Base-by-base conservation (phyloP, 2,113 vertebrate species). In the Isurus oxyrinchus region DNA sequence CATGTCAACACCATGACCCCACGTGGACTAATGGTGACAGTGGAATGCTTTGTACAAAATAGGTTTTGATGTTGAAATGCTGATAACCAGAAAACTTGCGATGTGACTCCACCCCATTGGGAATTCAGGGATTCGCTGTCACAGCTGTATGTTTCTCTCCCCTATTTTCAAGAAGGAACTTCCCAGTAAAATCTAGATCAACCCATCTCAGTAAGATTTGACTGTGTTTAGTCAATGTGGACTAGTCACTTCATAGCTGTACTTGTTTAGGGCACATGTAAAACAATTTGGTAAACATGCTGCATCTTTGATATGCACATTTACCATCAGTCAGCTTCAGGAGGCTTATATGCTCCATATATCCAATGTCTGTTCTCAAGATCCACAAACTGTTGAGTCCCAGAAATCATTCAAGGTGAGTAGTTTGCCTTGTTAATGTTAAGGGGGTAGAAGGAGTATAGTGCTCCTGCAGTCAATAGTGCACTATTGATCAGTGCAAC, bases 31-130 rank as follows among this genome's bases (percentile, higher is more conserved):
- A 95, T 35, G 35, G 44, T 95, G 44, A 72, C 67, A 72, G 25
- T 55, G 66, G 67, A 72, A 35, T 19, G 25, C 53, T 95, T 95
- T 69, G 67, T 95, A 53, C 53, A 72, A 53, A 44, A 72, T 49
- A 69, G 40, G 1, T 16, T 94, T 67, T 94, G 93, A 95, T 23
- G n/a, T 49, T 49, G 66, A 95, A 72, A 95, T 55, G 27, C 66
- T 49, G 49, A 72, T 95, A 53, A 95, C 27, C 25, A 31, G 72
- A 44, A 95, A 55, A 95, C 94, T 95, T 72, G 94, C 55, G 67
- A 95, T 35, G 23, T 76, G 44, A 95, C 27, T 21, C 67, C 67
- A 55, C 49, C 49, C 40, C 94, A 72, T 40, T 91, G 59, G n/a
- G 90, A 94, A 66, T 63, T 94, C 90, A 94, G 35, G n/a, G 59